These are phyloP conservation scores for Lasioglossum leucozonium DNA, from an alignment of 2,888 invertebrate species.

Conservation along the genomic window DNA sequence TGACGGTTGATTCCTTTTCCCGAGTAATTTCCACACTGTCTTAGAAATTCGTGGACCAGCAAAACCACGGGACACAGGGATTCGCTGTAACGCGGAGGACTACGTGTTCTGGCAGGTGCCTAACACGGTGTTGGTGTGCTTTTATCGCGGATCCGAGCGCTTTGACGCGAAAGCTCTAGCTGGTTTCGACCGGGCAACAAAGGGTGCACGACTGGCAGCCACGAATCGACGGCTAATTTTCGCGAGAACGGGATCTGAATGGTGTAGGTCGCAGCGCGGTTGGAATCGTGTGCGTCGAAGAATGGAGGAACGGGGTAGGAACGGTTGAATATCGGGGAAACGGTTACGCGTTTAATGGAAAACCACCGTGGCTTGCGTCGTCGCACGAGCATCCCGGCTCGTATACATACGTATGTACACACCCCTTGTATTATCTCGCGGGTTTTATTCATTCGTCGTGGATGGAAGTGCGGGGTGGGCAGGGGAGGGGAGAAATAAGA, in stretches of 20 bases:
- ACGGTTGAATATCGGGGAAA: slow-evolving; percentile 46
- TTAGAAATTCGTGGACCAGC: not conserved
- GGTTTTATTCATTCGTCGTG: slow-evolving; percentile 65
- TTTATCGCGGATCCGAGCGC: slow-evolving; percentile 5
- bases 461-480: slow-evolving; percentile 4
- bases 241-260: slow-evolving; percentile 49
- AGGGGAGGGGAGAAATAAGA: slow-evolving; percentile 12
- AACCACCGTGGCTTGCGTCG: slow-evolving; percentile 24
- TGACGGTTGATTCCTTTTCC: too few relatives aligned
- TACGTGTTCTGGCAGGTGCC: not conserved
- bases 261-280: slow-evolving; percentile 47
- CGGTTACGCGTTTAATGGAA: slow-evolving; percentile 56
- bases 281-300: slow-evolving; percentile 38
- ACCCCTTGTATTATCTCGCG: slow-evolving; percentile 53
- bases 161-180: slow-evolving; percentile 9
- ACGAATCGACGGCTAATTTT: slow-evolving; percentile 60
- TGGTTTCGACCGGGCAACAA: slow-evolving; percentile 12
- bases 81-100: too few relatives aligned
- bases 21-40: not conserved
- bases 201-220: slow-evolving; percentile 8
- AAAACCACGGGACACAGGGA: not conserved
- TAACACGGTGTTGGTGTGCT: slow-evolving; percentile 16
- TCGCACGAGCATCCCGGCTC: slow-evolving; percentile 35
- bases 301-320: slow-evolving; percentile 27
- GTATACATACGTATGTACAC: not conserved